Conservation (phyloP, 2,797 vertebrate genomes). For the Chiloscyllium punctatum region DNA sequence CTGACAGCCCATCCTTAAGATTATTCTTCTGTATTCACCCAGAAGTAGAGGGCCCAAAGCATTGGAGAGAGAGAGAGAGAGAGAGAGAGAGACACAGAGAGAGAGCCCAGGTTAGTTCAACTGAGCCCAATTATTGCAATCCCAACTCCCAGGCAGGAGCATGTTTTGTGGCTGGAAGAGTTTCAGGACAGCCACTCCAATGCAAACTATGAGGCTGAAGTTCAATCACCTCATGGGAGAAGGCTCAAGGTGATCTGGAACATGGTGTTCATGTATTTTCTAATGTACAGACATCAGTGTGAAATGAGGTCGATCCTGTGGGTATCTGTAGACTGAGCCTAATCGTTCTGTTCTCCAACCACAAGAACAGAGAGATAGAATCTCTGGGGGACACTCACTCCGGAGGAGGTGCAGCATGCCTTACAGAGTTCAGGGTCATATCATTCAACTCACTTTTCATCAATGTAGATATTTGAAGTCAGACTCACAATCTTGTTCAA, state of each 20-base stretch:
- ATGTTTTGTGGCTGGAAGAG: neutral
- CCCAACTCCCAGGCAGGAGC: neutral
- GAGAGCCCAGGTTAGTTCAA: too few relatives aligned
- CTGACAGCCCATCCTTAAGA: too few relatives aligned
- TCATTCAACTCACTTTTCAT: neutral
- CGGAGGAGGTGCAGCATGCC: neutral
- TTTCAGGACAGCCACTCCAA: neutral
- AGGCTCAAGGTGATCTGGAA: too few relatives aligned
- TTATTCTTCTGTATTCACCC: too few relatives aligned
- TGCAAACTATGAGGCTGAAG: neutral
- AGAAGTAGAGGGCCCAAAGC: too few relatives aligned
- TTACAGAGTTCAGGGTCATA: neutral
- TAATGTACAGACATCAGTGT: neutral
- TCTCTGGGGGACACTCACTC: neutral
- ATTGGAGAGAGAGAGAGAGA: too few relatives aligned
- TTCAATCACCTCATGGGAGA: neutral
- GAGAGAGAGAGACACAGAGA: too few relatives aligned
- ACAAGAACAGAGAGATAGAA: neutral
- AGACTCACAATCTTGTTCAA: too few relatives aligned
- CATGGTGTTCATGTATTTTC: neutral
- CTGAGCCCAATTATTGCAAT: too few relatives aligned
- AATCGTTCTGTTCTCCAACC: neutral
- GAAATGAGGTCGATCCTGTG: too few relatives aligned
- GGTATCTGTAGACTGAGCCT: too few relatives aligned
- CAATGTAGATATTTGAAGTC: too few relatives aligned